Evolutionary conservation across 2,797 vertebrate genomes (phyloP).

Genomic region (Eupleurogrammus muticus): DNA sequence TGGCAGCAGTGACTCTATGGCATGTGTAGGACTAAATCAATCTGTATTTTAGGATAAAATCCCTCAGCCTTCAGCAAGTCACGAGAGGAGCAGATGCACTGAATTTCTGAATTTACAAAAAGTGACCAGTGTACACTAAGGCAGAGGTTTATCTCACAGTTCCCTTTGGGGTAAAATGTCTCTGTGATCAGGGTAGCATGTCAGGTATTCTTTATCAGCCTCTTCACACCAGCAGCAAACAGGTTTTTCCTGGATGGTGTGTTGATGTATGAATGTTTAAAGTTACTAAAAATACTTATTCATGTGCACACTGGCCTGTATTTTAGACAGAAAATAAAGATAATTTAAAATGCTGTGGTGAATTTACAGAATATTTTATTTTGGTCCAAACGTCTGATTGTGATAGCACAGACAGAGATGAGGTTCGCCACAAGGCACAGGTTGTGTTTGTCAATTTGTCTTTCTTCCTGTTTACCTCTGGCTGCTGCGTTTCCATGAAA

Average conservation of each 20-base stretch:
- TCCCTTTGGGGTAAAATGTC: not conserved
- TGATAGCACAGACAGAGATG: conserved; percentile 6
- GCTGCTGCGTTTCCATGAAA: conserved; percentile 44
- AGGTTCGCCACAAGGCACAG: conserved; percentile 11
- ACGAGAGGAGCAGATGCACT: not conserved
- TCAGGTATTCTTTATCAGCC: conserved; percentile 11
- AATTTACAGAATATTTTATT: conserved; percentile 1
- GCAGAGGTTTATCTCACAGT: not conserved
- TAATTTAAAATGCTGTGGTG: conserved; percentile 17
- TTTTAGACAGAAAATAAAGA: conserved; percentile 7
- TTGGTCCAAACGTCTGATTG: conserved; percentile 1
- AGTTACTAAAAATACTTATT: not conserved
- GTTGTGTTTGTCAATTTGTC: conserved; percentile 7
- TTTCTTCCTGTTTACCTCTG: conserved; percentile 45
- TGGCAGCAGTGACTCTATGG: not conserved
- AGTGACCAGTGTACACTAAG: not conserved
- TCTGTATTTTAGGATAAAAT: not conserved
- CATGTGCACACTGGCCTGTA: not conserved
- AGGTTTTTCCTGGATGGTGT: conserved; percentile 7
- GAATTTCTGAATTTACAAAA: not conserved
- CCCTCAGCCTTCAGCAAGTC: not conserved
- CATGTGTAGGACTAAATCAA: not conserved
- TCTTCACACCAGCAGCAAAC: conserved; percentile 12
- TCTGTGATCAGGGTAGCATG: not conserved
- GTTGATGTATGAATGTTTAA: not conserved